Evolutionary conservation across 2,797 vertebrate genomes (phyloP), one percentile per base, ranked within the genome.

Genomic region (Peromyscus attwateri): DNA sequence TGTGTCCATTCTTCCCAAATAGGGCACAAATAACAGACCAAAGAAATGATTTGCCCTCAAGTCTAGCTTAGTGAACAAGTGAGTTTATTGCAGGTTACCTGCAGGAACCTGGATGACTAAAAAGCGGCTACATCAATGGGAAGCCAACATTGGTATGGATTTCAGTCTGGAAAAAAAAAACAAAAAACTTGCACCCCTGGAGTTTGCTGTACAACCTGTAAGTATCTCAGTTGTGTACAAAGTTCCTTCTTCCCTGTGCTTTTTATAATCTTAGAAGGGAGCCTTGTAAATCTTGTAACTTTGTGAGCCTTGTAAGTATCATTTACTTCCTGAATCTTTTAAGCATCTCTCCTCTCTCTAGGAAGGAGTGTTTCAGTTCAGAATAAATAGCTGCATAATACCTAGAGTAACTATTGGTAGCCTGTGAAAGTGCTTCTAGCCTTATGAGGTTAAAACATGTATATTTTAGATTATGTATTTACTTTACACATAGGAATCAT

Each of bases 391-490:
- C 4, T 71, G 3, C 6, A 46, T 8, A 77, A 27, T 14, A 89
- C 40, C 27, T 27, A 93, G n/a, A 87, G 57, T 49, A 62, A 87
- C 8, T 80, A 11, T 43, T 81, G 34, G 7, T 70, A 8, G 21
- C 16, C 10, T 80, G 12, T 68, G 14, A 29, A 83, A 46, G 55
- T 34, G 13, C 23, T 84, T 84, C 73, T 46, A 52, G 49, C 31
- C 76, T 6, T 77, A n/a, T 19, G 34, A 57, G 46, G 64, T 84
- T 75, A 97, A 95, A 92, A 62, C 23, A 46, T 34, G 79, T 37
- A 81, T 46, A 0, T 14, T 52, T 66, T 77, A 57, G 75, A 23
- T 70, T 88, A 92, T 0, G 12, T 46, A 89, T 14, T 91, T 94
- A 57, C 8, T 62, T 95, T 94, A 92, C 55, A 93, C 3, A 79